phyloP scores from a whole-genome alignment of 2,888 invertebrate species.

The Campaea margaritaria region DNA sequence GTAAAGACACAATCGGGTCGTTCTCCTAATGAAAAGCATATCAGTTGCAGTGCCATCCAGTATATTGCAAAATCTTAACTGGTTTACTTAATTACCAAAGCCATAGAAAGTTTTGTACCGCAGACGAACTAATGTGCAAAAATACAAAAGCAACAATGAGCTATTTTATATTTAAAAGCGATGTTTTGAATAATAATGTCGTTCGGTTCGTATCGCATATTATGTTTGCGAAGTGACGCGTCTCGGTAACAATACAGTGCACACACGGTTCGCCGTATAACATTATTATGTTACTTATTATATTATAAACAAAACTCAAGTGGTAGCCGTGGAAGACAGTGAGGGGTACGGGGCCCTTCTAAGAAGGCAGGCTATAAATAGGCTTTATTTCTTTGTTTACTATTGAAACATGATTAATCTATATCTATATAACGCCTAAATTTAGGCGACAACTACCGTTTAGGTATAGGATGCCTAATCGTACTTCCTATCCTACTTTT shows the following conservation, averaged over 20 bases:
- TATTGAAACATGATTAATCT: neutral
- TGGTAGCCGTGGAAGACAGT: slow-evolving; percentile 29
- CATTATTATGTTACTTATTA: slow-evolving; percentile 26
- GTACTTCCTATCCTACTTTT: too few relatives aligned
- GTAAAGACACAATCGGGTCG: too few relatives aligned
- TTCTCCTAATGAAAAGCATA: too few relatives aligned
- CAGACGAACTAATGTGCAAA: neutral
- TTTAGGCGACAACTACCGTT: too few relatives aligned
- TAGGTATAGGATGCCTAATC: too few relatives aligned
- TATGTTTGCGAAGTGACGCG: slow-evolving; percentile 50
- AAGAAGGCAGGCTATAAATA: slow-evolving; percentile 27
- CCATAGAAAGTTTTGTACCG: too few relatives aligned
- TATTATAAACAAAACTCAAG: slow-evolving; percentile 27
- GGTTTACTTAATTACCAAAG: too few relatives aligned
- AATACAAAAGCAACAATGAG: neutral
- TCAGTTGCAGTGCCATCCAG: too few relatives aligned
- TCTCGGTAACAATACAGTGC: slow-evolving; percentile 38
- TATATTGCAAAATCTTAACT: too few relatives aligned
- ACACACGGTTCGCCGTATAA: neutral
- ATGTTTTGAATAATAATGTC: slow-evolving; percentile 8
- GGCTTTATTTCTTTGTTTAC: slow-evolving; percentile 12
- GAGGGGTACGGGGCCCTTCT: slow-evolving; percentile 28
- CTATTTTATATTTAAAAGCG: slow-evolving; percentile 30
- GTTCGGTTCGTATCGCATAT: slow-evolving; percentile 2
- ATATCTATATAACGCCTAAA: neutral